Evolutionary conservation across 35 echinoderm and acorn worm genomes (phyloP), one percentile per base, ranked within the genome.

Genomic region (Patiria miniata): DNA sequence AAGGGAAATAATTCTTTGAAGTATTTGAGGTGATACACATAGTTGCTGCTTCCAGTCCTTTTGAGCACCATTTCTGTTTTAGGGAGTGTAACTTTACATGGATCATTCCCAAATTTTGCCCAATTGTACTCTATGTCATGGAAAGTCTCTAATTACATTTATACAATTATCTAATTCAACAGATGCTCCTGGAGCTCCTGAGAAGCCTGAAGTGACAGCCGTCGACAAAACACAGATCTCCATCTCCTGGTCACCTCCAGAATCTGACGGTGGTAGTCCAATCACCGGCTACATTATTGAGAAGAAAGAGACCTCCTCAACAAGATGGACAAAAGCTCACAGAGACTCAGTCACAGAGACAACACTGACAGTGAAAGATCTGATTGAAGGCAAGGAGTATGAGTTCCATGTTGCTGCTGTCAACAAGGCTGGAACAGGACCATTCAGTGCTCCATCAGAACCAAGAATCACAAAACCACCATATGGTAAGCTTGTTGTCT

Each of bases 371-470:
- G 82, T 77, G n/a, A 52, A 54, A 42, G 83, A 73, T 60, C 40
- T 91, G 33, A 79, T 80, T 5, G 53, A 52, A 38, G 52, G 55
- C 42, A 80, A 79, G 1, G 83, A 91, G 37, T 91, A 91, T 55
- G 61, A 85, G 22, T 91, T 86, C 37, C 39, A 52, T 47, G 82
- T 91, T 12, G 60, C 51, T 52, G 87, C 87, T 34, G 79, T 40
- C 18, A 89, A 89, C 57, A 89, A 89, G 37, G 87, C 87, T 59
- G 87, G 87, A 39, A 51, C 57, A 38, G 95, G 95, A 54, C 95
- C 95, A 37, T 36, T 44, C 22, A 83, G 79, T 56, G 39, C 81
- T 17, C 55, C 79, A 65, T 89, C 87, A 21, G 87, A 82, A 36
- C 52, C 52, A 37, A 52, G 69, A 30, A 89, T 59, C n/a, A 61